phyloP scores from a whole-genome alignment of 2,113 vertebrate species.

The Bubo blakistoni region DNA sequence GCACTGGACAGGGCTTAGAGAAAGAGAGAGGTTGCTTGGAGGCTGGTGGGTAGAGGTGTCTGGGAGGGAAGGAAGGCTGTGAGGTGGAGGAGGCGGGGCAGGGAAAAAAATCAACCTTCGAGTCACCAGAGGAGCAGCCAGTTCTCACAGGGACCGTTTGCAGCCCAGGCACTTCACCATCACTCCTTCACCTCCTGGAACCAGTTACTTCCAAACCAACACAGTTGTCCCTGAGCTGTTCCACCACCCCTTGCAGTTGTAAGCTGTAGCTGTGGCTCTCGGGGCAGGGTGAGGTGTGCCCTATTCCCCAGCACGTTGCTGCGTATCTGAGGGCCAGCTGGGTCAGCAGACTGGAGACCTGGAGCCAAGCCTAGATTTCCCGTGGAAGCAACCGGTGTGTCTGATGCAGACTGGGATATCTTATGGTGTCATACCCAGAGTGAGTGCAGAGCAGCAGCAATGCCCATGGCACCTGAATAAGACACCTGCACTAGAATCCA shows the following conservation, averaged over 20 bases:
- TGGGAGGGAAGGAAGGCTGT: not conserved
- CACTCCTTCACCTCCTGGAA: not conserved
- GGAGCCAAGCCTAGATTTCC: not conserved
- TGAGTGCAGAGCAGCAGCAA: not conserved
- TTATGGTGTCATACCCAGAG: not conserved
- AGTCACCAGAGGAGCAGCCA: not conserved
- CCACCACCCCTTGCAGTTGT: not conserved
- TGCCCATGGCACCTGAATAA: not conserved
- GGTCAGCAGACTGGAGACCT: not conserved
- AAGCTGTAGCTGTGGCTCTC: not conserved
- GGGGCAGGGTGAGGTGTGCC: not conserved
- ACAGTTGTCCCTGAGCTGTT: not conserved
- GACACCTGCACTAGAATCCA: not conserved
- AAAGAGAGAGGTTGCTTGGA: not conserved
- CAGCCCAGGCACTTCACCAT: not conserved
- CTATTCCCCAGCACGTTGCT: not conserved
- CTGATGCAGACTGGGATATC: not conserved
- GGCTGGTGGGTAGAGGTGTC: not conserved
- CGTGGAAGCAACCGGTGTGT: not conserved
- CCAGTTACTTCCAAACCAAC: not conserved
- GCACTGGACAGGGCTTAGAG: not conserved
- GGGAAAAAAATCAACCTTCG: not conserved
- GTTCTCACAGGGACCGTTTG: not conserved
- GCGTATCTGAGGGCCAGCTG: not conserved
- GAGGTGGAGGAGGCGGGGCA: not conserved